phyloP scores from a whole-genome alignment of 2,113 vertebrate species.

The zebrafish (Danio rerio) region GRCz12tu NC_133182.1:37584501-37585000 shows the following conservation, averaged over 20 bases:
- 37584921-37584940: not conserved
- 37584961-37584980: conserved; percentile 20
- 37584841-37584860: not conserved
- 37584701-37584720: too few relatives aligned
- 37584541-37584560: too few relatives aligned
- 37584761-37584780: not conserved
- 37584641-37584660: too few relatives aligned
- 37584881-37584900: not conserved
- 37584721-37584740: not conserved
- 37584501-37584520: too few relatives aligned
- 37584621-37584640: too few relatives aligned
- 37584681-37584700: too few relatives aligned
- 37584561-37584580: too few relatives aligned
- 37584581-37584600: too few relatives aligned
- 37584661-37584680: too few relatives aligned
- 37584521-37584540: too few relatives aligned
- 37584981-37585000: conserved; percentile 8
- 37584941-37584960: not conserved
- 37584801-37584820: not conserved
- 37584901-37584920: conserved; percentile 1
- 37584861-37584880: not conserved
- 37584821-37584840: not conserved
- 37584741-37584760: not conserved
- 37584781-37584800: not conserved
- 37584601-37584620: too few relatives aligned